A percentile compares a stretch with the other conserved stretches of the same genome.
Conservation (phyloP, 2,888 invertebrate genomes). For the Pollenia angustigena region DNA sequence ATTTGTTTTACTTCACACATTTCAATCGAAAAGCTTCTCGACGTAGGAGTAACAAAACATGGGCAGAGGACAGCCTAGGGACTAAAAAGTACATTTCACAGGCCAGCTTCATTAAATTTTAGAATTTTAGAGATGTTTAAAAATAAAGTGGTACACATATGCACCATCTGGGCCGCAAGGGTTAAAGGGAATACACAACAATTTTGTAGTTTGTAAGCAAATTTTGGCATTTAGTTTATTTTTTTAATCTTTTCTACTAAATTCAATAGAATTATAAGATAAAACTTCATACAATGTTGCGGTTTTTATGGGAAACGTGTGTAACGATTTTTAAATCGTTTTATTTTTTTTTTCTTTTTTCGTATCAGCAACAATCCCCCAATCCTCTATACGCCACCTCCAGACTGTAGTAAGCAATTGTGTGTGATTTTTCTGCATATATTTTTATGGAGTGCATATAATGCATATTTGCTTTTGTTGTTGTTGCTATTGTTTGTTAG, state of each 20-base stretch:
- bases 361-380: background rate
- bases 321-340: conserved; percentile 16
- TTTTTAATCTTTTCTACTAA: conserved; percentile 58
- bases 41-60: too few species aligned
- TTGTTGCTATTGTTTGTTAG: conserved; percentile 1
- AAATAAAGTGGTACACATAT: too few species aligned
- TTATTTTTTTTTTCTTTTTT: background rate
- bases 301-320: conserved; percentile 51
- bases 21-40: too few species aligned
- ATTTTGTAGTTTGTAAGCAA: conserved; percentile 9
- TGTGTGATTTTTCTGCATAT: conserved; percentile 14
- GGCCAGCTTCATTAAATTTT: too few species aligned
- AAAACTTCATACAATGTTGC: conserved; percentile 49
- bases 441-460: background rate
- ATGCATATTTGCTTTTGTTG: background rate
- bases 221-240: conserved; percentile 5
- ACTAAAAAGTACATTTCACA: too few species aligned
- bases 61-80: too few species aligned
- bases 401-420: conserved; percentile 8
- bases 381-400: background rate
- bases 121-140: too few species aligned
- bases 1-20: too few species aligned
- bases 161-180: too few species aligned
- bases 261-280: conserved; percentile 55
- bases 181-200: conserved; percentile 1